These are phyloP conservation scores for Drosophila setifemur DNA, from an alignment of 1,140 invertebrate species.

Conservation along the genomic window DNA sequence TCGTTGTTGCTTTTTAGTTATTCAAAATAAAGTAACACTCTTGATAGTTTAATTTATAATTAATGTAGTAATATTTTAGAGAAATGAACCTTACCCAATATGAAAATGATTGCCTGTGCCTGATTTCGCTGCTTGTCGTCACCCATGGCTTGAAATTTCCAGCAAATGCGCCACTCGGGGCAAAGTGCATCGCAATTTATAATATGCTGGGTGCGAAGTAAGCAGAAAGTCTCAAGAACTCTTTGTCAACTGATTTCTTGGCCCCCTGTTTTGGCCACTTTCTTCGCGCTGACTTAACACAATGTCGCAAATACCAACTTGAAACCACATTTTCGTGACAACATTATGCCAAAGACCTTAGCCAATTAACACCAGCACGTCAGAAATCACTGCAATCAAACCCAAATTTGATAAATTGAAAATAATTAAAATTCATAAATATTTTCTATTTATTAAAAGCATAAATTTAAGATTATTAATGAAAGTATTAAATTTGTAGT, in stretches of 20 bases:
- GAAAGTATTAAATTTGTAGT: neutral
- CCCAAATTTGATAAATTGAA: no score
- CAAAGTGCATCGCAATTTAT: conserved; percentile 44
- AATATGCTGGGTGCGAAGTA: conserved; percentile 45
- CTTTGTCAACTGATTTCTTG: conserved; percentile 12
- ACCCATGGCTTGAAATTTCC: conserved; percentile 39
- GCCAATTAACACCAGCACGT: neutral
- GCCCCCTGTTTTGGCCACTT: conserved; percentile 1
- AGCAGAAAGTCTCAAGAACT: conserved; percentile 63
- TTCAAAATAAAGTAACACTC: no score
- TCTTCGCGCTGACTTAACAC: conserved; percentile 26
- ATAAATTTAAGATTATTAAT: neutral
- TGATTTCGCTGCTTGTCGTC: conserved; percentile 25
- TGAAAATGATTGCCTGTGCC: conserved; percentile 42
- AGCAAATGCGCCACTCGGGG: conserved; percentile 48
- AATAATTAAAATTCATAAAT: no score
- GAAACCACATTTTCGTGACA: conserved; percentile 15
- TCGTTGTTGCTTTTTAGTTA: no score
- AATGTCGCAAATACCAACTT: conserved; percentile 1
- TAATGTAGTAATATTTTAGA: neutral
- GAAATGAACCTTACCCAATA: conserved; percentile 56
- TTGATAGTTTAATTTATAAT: no score
- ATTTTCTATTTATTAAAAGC: neutral
- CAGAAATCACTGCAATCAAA: no score
- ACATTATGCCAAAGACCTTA: conserved; percentile 26